These are phyloP conservation scores for Minunthozetes semirufus DNA, from an alignment of 2,888 invertebrate species.

Conservation along the genomic window DNA sequence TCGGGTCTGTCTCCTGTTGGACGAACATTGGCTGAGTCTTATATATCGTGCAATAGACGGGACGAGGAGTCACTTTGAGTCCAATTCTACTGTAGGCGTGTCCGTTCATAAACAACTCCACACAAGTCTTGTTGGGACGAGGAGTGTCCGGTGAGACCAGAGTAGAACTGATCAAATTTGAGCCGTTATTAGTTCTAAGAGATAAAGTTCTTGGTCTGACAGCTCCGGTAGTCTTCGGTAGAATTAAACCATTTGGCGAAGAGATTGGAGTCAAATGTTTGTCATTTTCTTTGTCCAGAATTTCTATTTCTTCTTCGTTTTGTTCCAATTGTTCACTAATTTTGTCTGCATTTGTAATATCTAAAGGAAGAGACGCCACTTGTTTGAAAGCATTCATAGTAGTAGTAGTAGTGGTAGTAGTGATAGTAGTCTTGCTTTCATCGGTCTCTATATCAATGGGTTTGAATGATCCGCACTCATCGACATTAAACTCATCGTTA, in stretches of 20 bases:
- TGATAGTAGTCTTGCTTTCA: background rate
- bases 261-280: background rate
- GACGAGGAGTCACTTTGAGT: conserved; percentile 78
- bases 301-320: background rate
- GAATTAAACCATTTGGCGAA: background rate
- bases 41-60: conserved; percentile 86
- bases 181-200: conserved; percentile 50
- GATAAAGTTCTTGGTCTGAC: background rate
- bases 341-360: background rate
- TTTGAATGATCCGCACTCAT: conserved; percentile 5
- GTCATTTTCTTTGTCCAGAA: conserved; percentile 8
- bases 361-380: conserved; percentile 19
- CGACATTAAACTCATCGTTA: conserved; percentile 28
- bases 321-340: background rate
- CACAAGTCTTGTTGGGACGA: conserved; percentile 77
- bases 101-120: conserved; percentile 79
- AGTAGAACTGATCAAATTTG: conserved; percentile 43
- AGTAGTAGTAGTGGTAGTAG: background rate
- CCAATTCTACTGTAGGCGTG: conserved; percentile 83
- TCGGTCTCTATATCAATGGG: too few relatives aligned
- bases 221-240: conserved; percentile 4
- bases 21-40: conserved; percentile 92
- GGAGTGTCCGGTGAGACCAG: conserved; percentile 86
- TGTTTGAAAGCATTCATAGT: conserved; percentile 10
- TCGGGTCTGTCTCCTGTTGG: conserved; percentile 62